Evolutionary conservation across 2,113 vertebrate genomes (phyloP).

Genomic region (Lycaon pictus): DNA sequence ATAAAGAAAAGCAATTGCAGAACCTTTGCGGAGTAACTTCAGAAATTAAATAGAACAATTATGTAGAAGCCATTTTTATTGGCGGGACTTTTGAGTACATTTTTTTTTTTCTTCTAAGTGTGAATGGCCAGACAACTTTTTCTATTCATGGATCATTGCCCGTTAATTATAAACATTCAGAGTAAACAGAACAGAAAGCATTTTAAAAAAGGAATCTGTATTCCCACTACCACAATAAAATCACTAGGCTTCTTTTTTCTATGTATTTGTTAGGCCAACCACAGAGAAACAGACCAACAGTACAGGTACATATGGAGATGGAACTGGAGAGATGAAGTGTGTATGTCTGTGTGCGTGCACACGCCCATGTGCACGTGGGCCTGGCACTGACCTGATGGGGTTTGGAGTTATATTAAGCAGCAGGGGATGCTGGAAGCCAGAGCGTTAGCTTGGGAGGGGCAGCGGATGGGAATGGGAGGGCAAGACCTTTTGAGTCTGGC

Average conservation of each 20-base stretch:
- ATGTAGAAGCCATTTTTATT: neutral
- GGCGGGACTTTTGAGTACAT: neutral
- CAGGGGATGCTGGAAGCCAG: neutral
- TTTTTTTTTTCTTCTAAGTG: neutral
- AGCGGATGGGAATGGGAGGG: neutral
- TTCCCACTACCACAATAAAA: neutral
- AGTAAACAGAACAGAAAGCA: neutral
- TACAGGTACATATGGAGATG: neutral
- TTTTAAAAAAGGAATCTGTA: neutral
- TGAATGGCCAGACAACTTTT: neutral
- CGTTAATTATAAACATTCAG: neutral
- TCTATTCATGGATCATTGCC: neutral
- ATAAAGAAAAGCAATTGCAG: neutral
- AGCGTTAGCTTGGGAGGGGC: neutral
- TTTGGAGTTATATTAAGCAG: neutral
- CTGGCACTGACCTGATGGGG: neutral
- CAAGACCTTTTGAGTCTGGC: neutral
- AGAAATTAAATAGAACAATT: constrained; percentile 30
- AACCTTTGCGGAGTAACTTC: neutral
- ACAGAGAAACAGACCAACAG: constrained; percentile 28
- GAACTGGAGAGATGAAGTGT: neutral
- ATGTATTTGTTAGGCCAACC: neutral
- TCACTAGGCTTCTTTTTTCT: neutral
- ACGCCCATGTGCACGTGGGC: neutral
- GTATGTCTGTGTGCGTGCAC: neutral